Conservation (phyloP, 1,140 invertebrate genomes). For the Drosophila pseudoobscura region DNA sequence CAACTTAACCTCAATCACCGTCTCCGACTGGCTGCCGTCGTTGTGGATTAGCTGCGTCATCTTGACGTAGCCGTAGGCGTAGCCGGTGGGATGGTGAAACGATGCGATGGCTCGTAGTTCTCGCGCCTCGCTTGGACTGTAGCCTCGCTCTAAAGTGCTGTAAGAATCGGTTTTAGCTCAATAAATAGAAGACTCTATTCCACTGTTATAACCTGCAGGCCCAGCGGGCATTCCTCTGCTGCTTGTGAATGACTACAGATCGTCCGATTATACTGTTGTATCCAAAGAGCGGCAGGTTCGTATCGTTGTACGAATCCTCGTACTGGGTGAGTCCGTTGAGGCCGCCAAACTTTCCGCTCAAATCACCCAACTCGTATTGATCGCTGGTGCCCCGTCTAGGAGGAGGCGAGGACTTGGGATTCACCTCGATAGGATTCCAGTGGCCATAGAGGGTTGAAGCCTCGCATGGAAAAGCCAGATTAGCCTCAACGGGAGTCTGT, state of each 20-base stretch:
- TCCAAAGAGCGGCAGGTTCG: conserved; percentile 93
- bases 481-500: conserved; percentile 90
- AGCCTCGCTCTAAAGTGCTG: conserved; percentile 92
- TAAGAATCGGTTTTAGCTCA: background rate
- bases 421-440: conserved; percentile 92
- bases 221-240: conserved; percentile 87
- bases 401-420: conserved; percentile 85
- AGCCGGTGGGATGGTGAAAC: conserved; percentile 94
- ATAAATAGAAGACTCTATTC: background rate
- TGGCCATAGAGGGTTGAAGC: conserved; percentile 90
- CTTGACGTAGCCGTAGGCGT: conserved; percentile 93
- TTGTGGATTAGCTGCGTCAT: conserved; percentile 94
- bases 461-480: conserved; percentile 95
- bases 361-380: conserved; percentile 94
- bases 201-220: conserved; percentile 85
- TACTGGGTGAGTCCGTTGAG: conserved; percentile 86
- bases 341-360: conserved; percentile 94
- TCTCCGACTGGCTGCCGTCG: conserved; percentile 94
- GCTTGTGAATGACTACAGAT: conserved; percentile 93
- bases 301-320: conserved; percentile 89
- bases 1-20: conserved; percentile 93
- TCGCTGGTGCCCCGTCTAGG: conserved; percentile 89
- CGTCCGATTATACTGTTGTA: conserved; percentile 91
- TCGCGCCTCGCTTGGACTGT: conserved; percentile 91
- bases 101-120: conserved; percentile 95